Evolutionary conservation across 2,113 vertebrate genomes (phyloP).

Genomic region (Cnemophilus loriae): DNA sequence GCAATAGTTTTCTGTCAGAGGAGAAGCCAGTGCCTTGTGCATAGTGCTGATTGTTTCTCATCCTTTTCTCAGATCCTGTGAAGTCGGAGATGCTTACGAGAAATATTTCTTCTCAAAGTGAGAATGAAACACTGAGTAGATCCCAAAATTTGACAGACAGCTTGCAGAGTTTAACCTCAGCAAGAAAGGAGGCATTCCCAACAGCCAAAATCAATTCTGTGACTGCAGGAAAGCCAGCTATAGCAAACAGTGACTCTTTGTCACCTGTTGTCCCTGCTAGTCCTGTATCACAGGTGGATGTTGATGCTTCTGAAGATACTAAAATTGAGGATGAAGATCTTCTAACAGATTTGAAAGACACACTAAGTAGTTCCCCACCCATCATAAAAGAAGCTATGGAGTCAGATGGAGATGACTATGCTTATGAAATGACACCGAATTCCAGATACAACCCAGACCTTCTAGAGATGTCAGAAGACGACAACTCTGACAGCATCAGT

Average conservation of each 20-base stretch:
- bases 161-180: background rate
- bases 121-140: constrained; percentile 25
- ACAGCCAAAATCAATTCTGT: background rate
- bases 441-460: constrained; percentile 48
- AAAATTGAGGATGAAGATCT: constrained; percentile 71
- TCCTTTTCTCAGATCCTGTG: background rate
- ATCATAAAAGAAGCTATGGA: constrained; percentile 58
- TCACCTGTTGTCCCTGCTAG: background rate
- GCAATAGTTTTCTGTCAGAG: background rate
- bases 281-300: constrained; percentile 22
- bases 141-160: background rate
- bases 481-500: constrained; percentile 23
- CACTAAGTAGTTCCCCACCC: constrained; percentile 55
- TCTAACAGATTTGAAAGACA: constrained; percentile 30
- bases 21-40: background rate
- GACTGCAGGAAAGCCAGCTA: background rate
- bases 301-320: constrained; percentile 59
- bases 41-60: background rate
- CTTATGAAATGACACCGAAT: constrained; percentile 48
- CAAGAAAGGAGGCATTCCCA: background rate
- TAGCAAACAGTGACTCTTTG: background rate
- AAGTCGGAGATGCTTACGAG: fast-evolving
- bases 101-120: background rate
- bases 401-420: constrained; percentile 56
- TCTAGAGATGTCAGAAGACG: background rate